Percentiles rank a stretch among this genome's conserved stretches.
Conservation (phyloP, 2,113 vertebrate species). For the Pseudorectes ferrugineus region DNA sequence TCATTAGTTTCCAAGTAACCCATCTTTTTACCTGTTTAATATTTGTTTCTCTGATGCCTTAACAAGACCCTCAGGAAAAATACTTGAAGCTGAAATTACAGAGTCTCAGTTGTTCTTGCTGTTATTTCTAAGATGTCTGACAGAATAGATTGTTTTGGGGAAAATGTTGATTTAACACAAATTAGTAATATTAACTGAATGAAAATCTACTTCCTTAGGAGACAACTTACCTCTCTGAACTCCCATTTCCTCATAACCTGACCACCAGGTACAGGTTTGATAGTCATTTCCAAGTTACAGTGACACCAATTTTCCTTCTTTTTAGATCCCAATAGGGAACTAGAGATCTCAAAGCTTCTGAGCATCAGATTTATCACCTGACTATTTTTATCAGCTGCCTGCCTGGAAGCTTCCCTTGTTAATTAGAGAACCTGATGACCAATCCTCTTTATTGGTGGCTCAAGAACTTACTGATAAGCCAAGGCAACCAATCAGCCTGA, state of each 20-base stretch:
- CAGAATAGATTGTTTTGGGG: rapidly evolving
- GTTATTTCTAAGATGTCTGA: not conserved
- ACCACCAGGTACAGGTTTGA: not conserved
- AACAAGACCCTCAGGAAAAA: not conserved
- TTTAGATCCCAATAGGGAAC: not conserved
- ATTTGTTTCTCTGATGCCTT: not conserved
- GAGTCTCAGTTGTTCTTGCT: not conserved
- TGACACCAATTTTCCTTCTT: not conserved
- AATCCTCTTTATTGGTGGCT: not conserved
- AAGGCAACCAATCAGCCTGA: not conserved
- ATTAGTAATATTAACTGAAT: not conserved
- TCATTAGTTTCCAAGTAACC: not conserved
- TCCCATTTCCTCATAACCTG: not conserved
- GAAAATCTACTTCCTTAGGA: not conserved
- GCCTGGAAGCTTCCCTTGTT: not conserved
- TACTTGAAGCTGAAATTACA: not conserved
- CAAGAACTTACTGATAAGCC: not conserved
- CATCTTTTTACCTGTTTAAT: not conserved
- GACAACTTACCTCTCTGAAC: not conserved
- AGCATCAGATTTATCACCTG: not conserved
- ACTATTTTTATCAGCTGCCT: not conserved
- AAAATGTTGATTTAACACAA: not conserved
- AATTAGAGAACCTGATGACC: not conserved
- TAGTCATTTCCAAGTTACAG: not conserved
- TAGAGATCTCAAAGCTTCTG: not conserved